Evolutionary conservation across 2,797 vertebrate species (phyloP).

Genomic region (Arctocebus calabarensis): DNA sequence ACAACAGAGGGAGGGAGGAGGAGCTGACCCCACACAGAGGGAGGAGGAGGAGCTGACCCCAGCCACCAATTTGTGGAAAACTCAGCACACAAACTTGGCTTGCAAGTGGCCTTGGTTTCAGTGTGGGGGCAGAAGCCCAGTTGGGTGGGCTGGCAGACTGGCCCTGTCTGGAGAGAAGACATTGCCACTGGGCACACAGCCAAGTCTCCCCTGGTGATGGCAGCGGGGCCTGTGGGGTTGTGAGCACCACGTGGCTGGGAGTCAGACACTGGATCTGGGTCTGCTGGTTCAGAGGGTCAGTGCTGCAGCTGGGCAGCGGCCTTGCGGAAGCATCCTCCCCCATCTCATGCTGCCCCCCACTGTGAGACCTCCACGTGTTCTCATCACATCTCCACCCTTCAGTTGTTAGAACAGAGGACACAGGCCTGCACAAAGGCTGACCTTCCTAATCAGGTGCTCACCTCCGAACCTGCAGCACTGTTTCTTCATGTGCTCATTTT

Average conservation of each 20-base stretch:
- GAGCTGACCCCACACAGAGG: too few species aligned
- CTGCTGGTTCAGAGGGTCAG: background rate
- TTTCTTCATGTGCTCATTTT: background rate
- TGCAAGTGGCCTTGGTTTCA: background rate
- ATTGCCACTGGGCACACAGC: background rate
- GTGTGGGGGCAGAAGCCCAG: background rate
- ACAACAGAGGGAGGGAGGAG: too few species aligned
- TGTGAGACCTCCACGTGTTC: background rate
- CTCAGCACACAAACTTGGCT: background rate
- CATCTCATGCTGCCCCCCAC: too few species aligned
- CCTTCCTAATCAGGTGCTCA: too few species aligned
- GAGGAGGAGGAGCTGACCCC: too few species aligned
- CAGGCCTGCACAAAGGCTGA: background rate
- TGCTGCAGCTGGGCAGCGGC: background rate
- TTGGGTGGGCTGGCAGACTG: background rate
- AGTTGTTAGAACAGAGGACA: background rate
- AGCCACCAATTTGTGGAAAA: background rate
- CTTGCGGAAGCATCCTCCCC: too few species aligned
- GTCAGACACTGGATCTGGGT: background rate
- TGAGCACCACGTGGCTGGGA: accelerated
- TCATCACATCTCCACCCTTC: background rate
- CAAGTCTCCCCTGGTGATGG: background rate
- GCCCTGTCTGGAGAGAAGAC: background rate
- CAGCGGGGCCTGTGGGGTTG: accelerated
- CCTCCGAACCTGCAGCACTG: too few species aligned